A percentile compares a stretch with the other conserved stretches of the same genome.
phyloP scores from a whole-genome alignment of 2,113 vertebrate genomes.

The Raphicerus campestris region DNA sequence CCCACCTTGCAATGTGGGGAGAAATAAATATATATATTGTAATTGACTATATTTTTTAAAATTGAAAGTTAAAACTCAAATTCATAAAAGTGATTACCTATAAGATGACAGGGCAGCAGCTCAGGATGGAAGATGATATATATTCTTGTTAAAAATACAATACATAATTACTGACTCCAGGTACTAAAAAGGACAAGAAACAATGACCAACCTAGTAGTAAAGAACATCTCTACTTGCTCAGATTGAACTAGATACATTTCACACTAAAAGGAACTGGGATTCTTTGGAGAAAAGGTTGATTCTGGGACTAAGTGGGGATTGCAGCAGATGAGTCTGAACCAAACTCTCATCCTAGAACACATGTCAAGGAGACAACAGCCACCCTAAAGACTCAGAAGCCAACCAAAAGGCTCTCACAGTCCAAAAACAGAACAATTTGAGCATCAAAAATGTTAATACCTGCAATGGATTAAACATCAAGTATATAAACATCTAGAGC shows the following conservation, averaged over 20 bases:
- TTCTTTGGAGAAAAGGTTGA: neutral
- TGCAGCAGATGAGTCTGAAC: neutral
- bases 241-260: neutral
- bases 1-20: neutral
- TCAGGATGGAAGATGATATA: neutral
- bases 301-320: neutral
- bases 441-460: neutral
- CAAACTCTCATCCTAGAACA: neutral
- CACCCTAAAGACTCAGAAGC: neutral
- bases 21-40: neutral
- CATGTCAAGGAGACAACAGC: neutral
- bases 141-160: neutral
- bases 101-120: neutral
- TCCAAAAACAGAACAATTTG: neutral
- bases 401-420: neutral
- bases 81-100: neutral
- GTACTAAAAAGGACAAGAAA: neutral
- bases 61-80: neutral
- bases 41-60: neutral
- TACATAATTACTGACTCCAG: neutral
- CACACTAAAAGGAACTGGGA: neutral
- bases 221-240: neutral
- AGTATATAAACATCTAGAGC: neutral
- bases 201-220: neutral
- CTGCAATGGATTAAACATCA: neutral